Evolutionary conservation across 1,140 invertebrate genomes (phyloP).

Genomic region (Cataglyphis hispanica): DNA sequence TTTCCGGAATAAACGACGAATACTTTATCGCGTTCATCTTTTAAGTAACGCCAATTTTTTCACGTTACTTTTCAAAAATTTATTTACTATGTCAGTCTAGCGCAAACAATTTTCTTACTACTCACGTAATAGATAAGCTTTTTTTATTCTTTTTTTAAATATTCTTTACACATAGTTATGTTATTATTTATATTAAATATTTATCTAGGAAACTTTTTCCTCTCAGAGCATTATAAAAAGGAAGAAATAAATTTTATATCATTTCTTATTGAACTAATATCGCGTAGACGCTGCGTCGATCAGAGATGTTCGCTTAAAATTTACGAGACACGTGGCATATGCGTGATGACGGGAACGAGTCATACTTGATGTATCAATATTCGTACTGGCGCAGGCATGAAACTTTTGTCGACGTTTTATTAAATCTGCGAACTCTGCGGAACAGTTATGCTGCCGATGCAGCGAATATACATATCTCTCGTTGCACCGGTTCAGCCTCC

Average conservation of each 20-base stretch:
- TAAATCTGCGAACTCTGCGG: constrained; percentile 49
- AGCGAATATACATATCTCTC: constrained; percentile 23
- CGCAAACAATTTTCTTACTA: background rate
- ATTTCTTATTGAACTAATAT: constrained; percentile 36
- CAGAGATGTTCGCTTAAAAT: constrained; percentile 38
- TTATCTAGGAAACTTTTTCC: constrained; percentile 8
- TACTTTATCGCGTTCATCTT: background rate
- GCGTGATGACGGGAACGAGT: constrained; percentile 30
- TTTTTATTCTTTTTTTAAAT: background rate
- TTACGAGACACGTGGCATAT: constrained; percentile 43
- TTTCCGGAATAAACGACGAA: background rate
- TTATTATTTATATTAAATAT: constrained; percentile 17
- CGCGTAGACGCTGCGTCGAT: background rate
- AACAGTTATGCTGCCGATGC: constrained; percentile 36
- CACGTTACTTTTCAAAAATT: background rate
- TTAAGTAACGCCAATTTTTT: background rate
- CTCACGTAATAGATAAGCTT: background rate
- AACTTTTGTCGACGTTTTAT: constrained; percentile 56
- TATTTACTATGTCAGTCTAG: background rate
- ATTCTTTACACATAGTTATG: background rate
- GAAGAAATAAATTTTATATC: constrained; percentile 1
- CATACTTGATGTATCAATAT: constrained; percentile 49
- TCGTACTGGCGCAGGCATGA: background rate
- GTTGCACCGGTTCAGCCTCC: background rate
- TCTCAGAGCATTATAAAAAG: constrained; percentile 13